These are phyloP conservation scores for Tigriopus californicus DNA, from an alignment of 2,888 invertebrate species.

Conservation along the genomic window DNA sequence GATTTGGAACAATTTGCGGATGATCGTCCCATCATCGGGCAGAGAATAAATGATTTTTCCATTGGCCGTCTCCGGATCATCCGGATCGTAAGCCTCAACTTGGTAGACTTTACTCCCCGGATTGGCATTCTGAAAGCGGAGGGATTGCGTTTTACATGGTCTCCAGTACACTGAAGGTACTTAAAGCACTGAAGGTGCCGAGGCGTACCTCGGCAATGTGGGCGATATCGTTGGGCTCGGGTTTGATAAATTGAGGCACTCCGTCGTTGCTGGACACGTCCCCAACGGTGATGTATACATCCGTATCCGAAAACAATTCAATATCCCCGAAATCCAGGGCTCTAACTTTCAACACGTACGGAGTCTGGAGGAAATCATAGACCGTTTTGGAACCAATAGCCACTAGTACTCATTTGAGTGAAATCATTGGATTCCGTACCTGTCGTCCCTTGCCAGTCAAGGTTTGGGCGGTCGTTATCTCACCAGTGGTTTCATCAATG, in stretches of 20 bases:
- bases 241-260: slow-evolving; percentile 50
- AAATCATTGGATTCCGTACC: slow-evolving; percentile 21
- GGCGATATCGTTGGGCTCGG: slow-evolving; percentile 46
- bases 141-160: slow-evolving; percentile 3
- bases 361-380: background rate
- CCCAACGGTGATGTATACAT: slow-evolving; percentile 51
- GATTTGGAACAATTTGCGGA: slow-evolving; percentile 42
- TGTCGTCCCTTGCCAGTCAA: slow-evolving; percentile 55
- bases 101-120: slow-evolving; percentile 52
- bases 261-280: slow-evolving; percentile 64
- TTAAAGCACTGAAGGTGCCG: too few relatives aligned
- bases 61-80: slow-evolving; percentile 52
- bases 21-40: slow-evolving; percentile 43
- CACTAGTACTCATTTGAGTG: too few relatives aligned
- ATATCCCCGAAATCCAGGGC: slow-evolving; percentile 35
- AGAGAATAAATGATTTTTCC: slow-evolving; percentile 51
- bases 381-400: background rate
- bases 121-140: slow-evolving; percentile 41
- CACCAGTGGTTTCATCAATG: slow-evolving; percentile 45
- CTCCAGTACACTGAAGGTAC: too few relatives aligned
- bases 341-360: slow-evolving; percentile 8
- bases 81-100: slow-evolving; percentile 55
- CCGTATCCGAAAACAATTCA: slow-evolving; percentile 36
- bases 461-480: slow-evolving; percentile 41
- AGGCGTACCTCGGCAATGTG: slow-evolving; percentile 42